Base-by-base conservation (phyloP, 1,140 invertebrate species). In the Drosophila repletoides region DNA sequence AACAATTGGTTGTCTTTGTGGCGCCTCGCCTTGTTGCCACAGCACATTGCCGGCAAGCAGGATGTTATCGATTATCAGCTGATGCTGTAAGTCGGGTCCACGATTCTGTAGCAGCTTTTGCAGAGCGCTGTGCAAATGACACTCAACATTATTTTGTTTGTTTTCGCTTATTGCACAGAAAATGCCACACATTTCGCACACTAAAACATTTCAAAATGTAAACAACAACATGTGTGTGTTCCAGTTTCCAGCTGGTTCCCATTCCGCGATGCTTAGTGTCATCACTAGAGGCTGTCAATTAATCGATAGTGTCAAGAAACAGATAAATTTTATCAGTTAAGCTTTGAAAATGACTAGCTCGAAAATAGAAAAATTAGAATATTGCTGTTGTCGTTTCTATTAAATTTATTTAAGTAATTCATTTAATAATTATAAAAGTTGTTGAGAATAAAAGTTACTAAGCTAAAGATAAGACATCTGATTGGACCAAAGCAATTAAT, bases 11-110 rank as follows among this genome's bases (percentile, higher is more conserved):
- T 96, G 95, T 34, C 70, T 49, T 28, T 88, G 91, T 14, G 92
- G 61, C 5, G 86, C 17, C 1, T 65, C 19, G 6, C 95, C 95
- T 90, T 95, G 94, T 68, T 94, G 92, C 93, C 95, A 95, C 55
- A 96, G 90, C 1, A 84, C 80, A 17, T 26, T 95, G 92, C 90
- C 92, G 91, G 17, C 92, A 90, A 84, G 93, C 92, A 92, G 24
- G 2, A 88, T 22, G 14, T 52, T 51, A 28, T 63, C 48, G 2
- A 65, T 9, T 1, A 41, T 10, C 7, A 76, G 1, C 10, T 41
- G 36, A 4, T 66, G 26, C 5, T 65, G 45, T 0, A 40, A 34
- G 29, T 86, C 75, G 7, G 80, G 80, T 5, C 80, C 80, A 7
- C 80, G 75, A 36, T 76, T 86, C 14, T 52, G 55, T 3, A 86